Conservation (phyloP, 2,113 vertebrate genomes). For the Phaethornis superciliosus region DNA sequence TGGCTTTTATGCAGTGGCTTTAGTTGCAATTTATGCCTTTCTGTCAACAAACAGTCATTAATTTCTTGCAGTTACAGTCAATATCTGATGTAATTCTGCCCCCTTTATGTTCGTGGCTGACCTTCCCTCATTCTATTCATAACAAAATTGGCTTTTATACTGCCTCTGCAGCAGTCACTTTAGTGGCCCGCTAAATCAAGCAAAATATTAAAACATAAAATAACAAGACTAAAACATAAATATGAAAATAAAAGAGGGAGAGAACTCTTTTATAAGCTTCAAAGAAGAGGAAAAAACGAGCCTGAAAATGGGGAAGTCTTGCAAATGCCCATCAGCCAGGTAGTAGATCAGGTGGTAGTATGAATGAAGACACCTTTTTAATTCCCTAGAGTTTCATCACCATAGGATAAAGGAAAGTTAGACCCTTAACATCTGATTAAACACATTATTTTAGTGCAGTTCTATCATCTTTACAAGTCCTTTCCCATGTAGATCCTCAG, state of each 20-base stretch:
- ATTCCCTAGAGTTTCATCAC: not conserved
- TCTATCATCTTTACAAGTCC: not conserved
- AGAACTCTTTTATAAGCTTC: not conserved
- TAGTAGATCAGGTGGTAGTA: not conserved
- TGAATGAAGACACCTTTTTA: not conserved
- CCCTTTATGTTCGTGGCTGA: slow-evolving; percentile 46
- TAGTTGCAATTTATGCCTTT: slow-evolving; percentile 30
- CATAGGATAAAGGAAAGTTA: not conserved
- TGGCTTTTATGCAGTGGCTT: not conserved
- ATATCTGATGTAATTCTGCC: slow-evolving; percentile 62
- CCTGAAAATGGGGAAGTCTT: not conserved
- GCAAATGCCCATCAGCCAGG: not conserved
- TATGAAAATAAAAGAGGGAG: not conserved
- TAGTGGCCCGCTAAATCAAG: slow-evolving; percentile 29
- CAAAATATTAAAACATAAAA: slow-evolving; percentile 31
- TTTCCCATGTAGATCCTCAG: not conserved
- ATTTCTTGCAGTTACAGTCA: slow-evolving; percentile 51
- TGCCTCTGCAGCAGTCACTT: not conserved
- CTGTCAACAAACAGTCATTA: slow-evolving; percentile 65
- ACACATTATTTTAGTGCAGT: not conserved
- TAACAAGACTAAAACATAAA: not conserved
- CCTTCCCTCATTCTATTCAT: slow-evolving; percentile 56
- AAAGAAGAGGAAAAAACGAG: not conserved
- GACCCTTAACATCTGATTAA: not conserved
- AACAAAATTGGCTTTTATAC: slow-evolving; percentile 30